phyloP scores from a whole-genome alignment of 2,888 invertebrate species.

The Boloria selene region DNA sequence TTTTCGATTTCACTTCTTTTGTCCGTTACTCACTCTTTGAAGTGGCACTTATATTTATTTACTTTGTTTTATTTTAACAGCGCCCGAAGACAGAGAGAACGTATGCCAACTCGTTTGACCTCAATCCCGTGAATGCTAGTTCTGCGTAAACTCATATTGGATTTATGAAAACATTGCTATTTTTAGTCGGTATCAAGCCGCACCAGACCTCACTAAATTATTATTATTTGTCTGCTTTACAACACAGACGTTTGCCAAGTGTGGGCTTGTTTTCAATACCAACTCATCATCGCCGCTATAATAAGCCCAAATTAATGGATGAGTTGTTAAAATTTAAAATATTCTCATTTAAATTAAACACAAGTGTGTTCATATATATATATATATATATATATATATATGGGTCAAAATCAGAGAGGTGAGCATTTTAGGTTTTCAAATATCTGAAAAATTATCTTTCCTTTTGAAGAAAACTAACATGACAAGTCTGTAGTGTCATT shows the following conservation, averaged over 20 bases:
- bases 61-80: slow-evolving; percentile 59
- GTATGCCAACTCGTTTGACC: slow-evolving; percentile 78
- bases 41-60: slow-evolving; percentile 57
- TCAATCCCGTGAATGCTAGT: slow-evolving; percentile 70
- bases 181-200: slow-evolving; percentile 66
- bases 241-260: slow-evolving; percentile 69
- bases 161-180: slow-evolving; percentile 77
- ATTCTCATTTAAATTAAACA: too few relatives aligned
- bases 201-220: slow-evolving; percentile 62
- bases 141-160: slow-evolving; percentile 77
- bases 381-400: too few relatives aligned
- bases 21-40: slow-evolving; percentile 41
- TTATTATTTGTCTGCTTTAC: slow-evolving; percentile 75
- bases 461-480: too few relatives aligned
- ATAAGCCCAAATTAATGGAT: slow-evolving; percentile 52
- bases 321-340: slow-evolving; percentile 20
- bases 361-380: too few relatives aligned
- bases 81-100: slow-evolving; percentile 51
- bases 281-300: slow-evolving; percentile 47
- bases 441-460: too few relatives aligned
- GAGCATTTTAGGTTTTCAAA: too few relatives aligned
- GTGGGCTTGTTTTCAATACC: slow-evolving; percentile 61
- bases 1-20: slow-evolving; percentile 37
- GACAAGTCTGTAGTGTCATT: too few relatives aligned
- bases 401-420: too few relatives aligned